These are phyloP conservation scores for Philopotamus ludificatus DNA, from an alignment of 1,140 invertebrate species.

Conservation along the genomic window DNA sequence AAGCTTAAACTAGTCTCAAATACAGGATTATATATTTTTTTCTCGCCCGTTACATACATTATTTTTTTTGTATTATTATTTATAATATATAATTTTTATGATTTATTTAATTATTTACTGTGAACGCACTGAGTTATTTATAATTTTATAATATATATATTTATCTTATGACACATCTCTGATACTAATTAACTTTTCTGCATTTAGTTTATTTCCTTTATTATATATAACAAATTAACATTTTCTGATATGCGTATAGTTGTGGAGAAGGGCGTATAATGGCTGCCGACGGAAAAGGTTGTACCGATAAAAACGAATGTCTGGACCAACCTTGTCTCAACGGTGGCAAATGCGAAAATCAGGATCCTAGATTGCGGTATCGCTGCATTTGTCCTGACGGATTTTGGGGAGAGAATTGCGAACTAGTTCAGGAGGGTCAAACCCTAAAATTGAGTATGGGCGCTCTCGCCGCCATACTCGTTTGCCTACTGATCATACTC, in stretches of 20 bases:
- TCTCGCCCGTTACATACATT: no score
- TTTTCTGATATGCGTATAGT: slow-evolving; percentile 55
- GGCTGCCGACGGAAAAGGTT: slow-evolving; percentile 84
- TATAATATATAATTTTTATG: background rate
- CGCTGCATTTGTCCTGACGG: slow-evolving; percentile 85
- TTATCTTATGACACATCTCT: slow-evolving; percentile 8
- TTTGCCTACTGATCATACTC: slow-evolving; percentile 91
- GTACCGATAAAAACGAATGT: slow-evolving; percentile 93
- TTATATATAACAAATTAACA: slow-evolving; percentile 21
- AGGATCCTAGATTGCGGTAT: slow-evolving; percentile 79
- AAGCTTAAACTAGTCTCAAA: no score
- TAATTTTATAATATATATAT: slow-evolving; percentile 14
- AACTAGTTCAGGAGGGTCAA: slow-evolving; percentile 88
- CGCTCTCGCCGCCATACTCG: slow-evolving; percentile 87
- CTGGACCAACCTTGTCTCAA: slow-evolving; percentile 89
- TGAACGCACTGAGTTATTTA: slow-evolving; percentile 48
- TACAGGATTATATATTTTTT: background rate
- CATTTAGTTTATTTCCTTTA: slow-evolving; percentile 12
- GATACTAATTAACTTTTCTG: slow-evolving; percentile 40
- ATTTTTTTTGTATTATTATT: background rate
- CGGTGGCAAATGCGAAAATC: slow-evolving; percentile 84
- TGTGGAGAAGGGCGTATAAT: slow-evolving; percentile 88
- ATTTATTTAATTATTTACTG: slow-evolving; percentile 18
- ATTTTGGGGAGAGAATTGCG: slow-evolving; percentile 92
- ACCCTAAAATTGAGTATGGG: slow-evolving; percentile 92